phyloP scores from a whole-genome alignment of 2,113 vertebrate genomes.

The Xiphophorus couchianus region DNA sequence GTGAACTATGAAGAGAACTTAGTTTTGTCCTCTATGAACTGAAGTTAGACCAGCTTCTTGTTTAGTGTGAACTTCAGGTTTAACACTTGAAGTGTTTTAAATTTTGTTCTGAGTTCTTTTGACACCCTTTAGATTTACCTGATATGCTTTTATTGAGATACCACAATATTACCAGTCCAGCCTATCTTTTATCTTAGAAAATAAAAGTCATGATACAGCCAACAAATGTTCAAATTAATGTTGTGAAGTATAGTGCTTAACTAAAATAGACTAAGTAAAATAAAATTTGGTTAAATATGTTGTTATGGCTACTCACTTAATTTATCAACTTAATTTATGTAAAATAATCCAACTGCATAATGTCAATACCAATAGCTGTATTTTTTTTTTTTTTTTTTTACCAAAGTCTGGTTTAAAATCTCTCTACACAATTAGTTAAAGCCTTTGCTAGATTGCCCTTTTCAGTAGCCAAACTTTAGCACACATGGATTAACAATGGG shows the following conservation, averaged over 20 bases:
- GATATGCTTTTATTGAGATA: neutral
- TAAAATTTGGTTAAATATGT: neutral
- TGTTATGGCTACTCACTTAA: neutral
- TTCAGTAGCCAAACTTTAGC: constrained; percentile 42
- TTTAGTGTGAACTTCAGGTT: no score
- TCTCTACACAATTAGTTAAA: constrained; percentile 25
- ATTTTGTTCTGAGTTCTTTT: neutral
- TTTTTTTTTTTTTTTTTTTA: neutral
- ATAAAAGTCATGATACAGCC: neutral
- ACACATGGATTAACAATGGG: constrained; percentile 51
- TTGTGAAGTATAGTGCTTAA: no score
- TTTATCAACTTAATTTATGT: neutral
- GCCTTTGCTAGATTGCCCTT: constrained; percentile 37
- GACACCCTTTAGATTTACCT: no score
- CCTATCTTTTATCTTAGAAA: neutral
- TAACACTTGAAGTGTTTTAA: no score
- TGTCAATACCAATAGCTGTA: neutral
- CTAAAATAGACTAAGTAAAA: no score
- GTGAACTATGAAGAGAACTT: no score
- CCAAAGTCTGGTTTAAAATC: neutral
- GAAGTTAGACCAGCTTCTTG: no score
- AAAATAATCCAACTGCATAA: neutral
- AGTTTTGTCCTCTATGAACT: no score
- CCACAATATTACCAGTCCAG: neutral
- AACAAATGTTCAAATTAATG: no score